A percentile compares a stretch with the other conserved stretches of the same genome.
Evolutionary conservation across 2,113 vertebrate genomes (phyloP).

Genomic region (Crypturellus undulatus): DNA sequence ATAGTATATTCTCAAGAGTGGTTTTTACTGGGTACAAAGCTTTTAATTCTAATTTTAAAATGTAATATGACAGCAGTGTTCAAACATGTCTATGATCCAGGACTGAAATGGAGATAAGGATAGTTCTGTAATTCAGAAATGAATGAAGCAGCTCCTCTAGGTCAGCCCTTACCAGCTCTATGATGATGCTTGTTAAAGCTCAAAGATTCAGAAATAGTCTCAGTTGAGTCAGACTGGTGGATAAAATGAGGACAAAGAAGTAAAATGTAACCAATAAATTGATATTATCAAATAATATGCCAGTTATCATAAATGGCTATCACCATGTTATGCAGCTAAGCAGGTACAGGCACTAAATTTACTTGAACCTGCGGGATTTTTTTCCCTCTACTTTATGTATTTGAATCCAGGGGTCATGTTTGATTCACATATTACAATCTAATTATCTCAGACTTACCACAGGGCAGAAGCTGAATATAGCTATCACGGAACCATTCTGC

Average conservation of each 20-base stretch:
- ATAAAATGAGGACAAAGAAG: background rate
- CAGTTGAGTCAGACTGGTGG: background rate
- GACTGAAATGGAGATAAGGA: background rate
- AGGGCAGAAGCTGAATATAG: background rate
- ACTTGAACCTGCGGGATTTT: background rate
- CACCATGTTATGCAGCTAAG: fast-evolving
- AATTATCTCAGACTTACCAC: background rate
- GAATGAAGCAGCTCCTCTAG: background rate
- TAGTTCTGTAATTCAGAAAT: background rate
- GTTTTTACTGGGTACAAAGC: background rate
- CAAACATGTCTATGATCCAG: background rate
- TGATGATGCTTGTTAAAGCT: background rate
- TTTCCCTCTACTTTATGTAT: background rate
- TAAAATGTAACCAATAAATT: background rate
- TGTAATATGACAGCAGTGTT: background rate
- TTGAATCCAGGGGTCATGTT: background rate
- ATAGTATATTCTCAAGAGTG: background rate
- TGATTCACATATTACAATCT: background rate
- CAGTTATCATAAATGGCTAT: background rate
- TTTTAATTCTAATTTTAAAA: background rate
- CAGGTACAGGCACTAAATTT: background rate
- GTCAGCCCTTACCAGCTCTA: background rate
- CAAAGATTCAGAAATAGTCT: background rate
- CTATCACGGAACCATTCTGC: background rate
- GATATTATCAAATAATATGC: background rate